Percentiles rank a stretch among this genome's conserved stretches.
These are phyloP conservation scores for Cantharis nigra DNA, from an alignment of 2,888 invertebrate genomes.

Conservation along the genomic window DNA sequence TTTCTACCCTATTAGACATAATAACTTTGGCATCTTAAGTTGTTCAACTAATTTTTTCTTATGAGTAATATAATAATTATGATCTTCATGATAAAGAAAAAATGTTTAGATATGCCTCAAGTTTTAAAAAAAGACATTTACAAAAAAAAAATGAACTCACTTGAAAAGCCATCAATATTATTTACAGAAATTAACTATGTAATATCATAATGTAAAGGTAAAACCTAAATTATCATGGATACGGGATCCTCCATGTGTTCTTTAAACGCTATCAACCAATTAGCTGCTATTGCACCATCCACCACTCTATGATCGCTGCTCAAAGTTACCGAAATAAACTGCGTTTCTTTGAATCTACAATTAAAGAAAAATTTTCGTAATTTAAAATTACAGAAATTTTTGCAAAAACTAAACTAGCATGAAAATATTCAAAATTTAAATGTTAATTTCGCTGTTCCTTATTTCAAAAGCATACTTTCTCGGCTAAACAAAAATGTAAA, in stretches of 20 bases:
- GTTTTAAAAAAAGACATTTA: background rate
- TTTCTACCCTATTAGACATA: background rate
- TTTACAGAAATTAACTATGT: background rate
- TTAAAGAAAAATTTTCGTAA: conserved; percentile 19
- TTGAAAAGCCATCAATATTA: background rate
- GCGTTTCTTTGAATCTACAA: conserved; percentile 71
- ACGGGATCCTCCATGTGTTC: conserved; percentile 89
- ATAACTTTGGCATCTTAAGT: background rate
- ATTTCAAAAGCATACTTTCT: no score
- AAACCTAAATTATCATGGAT: conserved; percentile 84
- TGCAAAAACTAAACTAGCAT: background rate
- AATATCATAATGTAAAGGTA: background rate
- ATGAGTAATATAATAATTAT: background rate
- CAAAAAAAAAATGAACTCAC: background rate
- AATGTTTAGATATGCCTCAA: background rate
- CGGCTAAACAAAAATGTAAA: no score
- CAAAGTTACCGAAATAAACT: conserved; percentile 86
- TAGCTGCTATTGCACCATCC: conserved; percentile 97
- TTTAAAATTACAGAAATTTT: background rate
- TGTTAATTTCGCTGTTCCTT: no score
- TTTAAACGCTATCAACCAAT: conserved; percentile 91
- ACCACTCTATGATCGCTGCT: conserved; percentile 97
- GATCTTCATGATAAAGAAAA: background rate
- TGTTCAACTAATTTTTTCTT: background rate
- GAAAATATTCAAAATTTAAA: no score